Conservation (phyloP, 2,888 invertebrate genomes). For the Chrysina gloriosa region DNA sequence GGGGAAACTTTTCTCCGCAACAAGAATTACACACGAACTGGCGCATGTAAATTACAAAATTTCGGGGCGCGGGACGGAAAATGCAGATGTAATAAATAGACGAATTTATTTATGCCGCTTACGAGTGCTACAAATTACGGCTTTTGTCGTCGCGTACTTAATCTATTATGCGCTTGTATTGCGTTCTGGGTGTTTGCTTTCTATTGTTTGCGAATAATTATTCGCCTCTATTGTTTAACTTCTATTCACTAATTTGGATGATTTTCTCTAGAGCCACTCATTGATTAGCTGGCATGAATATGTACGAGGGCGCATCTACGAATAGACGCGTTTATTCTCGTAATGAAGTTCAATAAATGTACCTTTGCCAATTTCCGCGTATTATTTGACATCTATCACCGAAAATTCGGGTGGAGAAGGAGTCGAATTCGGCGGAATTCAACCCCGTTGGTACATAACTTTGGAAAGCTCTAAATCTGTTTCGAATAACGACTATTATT, state of each 20-base stretch:
- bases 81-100: neutral
- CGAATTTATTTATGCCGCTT: neutral
- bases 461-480: no score
- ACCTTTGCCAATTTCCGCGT: neutral
- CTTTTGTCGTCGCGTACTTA: slow-evolving; percentile 13
- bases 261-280: slow-evolving; percentile 11
- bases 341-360: neutral
- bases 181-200: neutral
- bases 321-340: neutral
- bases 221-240: slow-evolving; percentile 22
- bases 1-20: neutral
- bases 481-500: no score
- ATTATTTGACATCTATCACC: no score
- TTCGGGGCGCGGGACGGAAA: neutral
- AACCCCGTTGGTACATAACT: no score
- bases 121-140: neutral
- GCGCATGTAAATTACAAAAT: neutral
- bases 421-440: no score
- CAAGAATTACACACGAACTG: neutral
- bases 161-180: slow-evolving; percentile 11
- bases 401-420: no score
- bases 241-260: slow-evolving; percentile 15
- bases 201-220: slow-evolving; percentile 22
- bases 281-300: slow-evolving; percentile 9
- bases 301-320: neutral